Base-by-base conservation (phyloP, 2,797 vertebrate genomes). In the Eulemur mongoz region DNA sequence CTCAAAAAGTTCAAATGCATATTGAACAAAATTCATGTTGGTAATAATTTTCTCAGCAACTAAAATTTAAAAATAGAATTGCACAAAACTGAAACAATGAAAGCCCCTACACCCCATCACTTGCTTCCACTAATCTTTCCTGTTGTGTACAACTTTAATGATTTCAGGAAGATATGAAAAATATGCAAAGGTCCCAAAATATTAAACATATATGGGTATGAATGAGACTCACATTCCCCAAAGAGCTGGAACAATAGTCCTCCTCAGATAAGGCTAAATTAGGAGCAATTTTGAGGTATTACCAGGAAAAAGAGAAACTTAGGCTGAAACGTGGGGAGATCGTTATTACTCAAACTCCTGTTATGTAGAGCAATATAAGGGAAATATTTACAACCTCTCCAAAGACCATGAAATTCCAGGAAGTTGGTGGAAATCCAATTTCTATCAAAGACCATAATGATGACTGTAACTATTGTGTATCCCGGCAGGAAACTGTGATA, bases 21-120 rank as follows among this genome's bases (percentile, higher is more conserved):
- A 2, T 38, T 35, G n/a, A 38, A 79, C 76, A 17, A 38, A 79
- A 79, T 40, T 2, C 0, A 27, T 59, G 5, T 43, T 89, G 23
- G 2, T 14, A 57, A 91, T 85, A 52, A 61, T 72, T 88, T 95
- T 82, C 25, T 61, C 17, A 54, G 25, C 22, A 89, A 81, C 18
- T 79, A 22, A 81, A 86, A 73, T 82, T 54, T 25, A 69, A 84
- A 95, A 35, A 52, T 52, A 81, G 22, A 63, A 63, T 81, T 65
- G 4, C 11, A 67, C 25, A 9, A 81, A 89, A 78, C 35, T 30
- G 57, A 89, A 90, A 73, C 18, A 69, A 75, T 38, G 32, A 45
- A 48, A 63, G 2, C 4, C 8, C 15, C 14, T n/a, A 11, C 3
- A 23, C 1, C 3, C 1, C 5, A 61, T 50, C 20, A 43, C 12